Evolutionary conservation across 2,888 invertebrate genomes (phyloP), one percentile per base, ranked within the genome.

Genomic region (Rhamnusium bicolor): DNA sequence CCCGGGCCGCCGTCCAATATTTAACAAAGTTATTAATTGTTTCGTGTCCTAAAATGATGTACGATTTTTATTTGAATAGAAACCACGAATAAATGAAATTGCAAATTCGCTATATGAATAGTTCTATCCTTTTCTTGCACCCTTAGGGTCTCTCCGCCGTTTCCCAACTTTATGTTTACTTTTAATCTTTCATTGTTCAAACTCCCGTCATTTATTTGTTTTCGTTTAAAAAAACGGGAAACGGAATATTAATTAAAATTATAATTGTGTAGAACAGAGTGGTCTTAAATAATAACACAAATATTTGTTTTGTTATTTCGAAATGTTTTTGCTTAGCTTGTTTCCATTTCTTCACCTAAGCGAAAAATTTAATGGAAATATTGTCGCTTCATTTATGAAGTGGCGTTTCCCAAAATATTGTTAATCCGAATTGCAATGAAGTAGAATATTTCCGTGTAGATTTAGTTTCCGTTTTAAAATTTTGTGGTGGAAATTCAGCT

Each of bases 121-220:
- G 66, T 70, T 67, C 60, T 75, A 69, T 79, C 79, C 76, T 79
- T 74, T 69, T 76, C 74, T 71, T 70, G 32, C 47, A 49, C 62
- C 73, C 63, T 61, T 32, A 46, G 68, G 58, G 47, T 32, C 68
- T 71, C 62, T 51, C 70, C 67, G 62, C 16, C 65, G 76, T 79
- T 58, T 46, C 60, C 74, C 70, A 62, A 68, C 71, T 73, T 53
- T 65, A 71, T 83, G 82, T 83, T 83, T 83, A 83, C 82, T 81
- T 83, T 83, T 83, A 83, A 86, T 86, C 85, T 85, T 81, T 84
- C 86, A 85, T 86, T 85, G 85, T 86, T 84, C 85, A 84, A 84
- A 85, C 85, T 83, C 82, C 79, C 80, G 82, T 81, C 83, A 80
- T 82, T 82, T 84, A 83, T 84, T 85, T 85, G 84, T 82, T 81